Percentiles rank a stretch among this genome's conserved stretches.
Evolutionary conservation across 2,113 vertebrate genomes (phyloP).

Genomic region (Danionella cerebrum): DNA sequence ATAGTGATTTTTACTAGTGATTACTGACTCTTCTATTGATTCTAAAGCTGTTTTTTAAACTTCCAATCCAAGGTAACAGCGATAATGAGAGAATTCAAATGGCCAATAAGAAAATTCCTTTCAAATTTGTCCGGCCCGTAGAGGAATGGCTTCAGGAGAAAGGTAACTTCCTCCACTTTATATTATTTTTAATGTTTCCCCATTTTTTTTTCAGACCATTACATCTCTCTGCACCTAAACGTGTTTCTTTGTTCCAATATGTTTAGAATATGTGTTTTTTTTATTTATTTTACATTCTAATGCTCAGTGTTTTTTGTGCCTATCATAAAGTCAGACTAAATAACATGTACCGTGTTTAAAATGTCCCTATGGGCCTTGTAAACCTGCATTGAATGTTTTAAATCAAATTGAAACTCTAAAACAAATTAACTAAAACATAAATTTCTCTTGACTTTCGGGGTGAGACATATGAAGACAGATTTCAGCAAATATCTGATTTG

Average conservation of each 20-base stretch:
- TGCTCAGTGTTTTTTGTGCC: not conserved
- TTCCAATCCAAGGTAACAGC: slow-evolving; percentile 99
- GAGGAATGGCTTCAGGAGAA: slow-evolving; percentile 99
- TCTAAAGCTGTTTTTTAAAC: slow-evolving; percentile 83
- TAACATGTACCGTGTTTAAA: not conserved
- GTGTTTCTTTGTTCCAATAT: not conserved
- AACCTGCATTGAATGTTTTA: not conserved
- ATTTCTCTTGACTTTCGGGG: not conserved
- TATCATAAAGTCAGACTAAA: slow-evolving; percentile 5
- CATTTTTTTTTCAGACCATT: not conserved
- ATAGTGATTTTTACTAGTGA: not conserved
- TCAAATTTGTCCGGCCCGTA: slow-evolving; percentile 95
- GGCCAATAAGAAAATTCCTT: slow-evolving; percentile 99
- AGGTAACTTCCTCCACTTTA: slow-evolving; percentile 81
- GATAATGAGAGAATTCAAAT: slow-evolving; percentile 97
- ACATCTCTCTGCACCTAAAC: not conserved
- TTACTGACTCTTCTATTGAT: not conserved
- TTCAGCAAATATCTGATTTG: too few relatives aligned
- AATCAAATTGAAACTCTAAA: slow-evolving; percentile 4
- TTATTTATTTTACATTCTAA: not conserved
- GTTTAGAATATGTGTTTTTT: not conserved
- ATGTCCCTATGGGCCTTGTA: not conserved
- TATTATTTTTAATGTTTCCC: slow-evolving; percentile 13
- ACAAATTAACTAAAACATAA: slow-evolving; percentile 8
- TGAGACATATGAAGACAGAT: not conserved